Evolutionary conservation across 2,888 invertebrate genomes (phyloP).

Genomic region (Phyllotreta striolata): DNA sequence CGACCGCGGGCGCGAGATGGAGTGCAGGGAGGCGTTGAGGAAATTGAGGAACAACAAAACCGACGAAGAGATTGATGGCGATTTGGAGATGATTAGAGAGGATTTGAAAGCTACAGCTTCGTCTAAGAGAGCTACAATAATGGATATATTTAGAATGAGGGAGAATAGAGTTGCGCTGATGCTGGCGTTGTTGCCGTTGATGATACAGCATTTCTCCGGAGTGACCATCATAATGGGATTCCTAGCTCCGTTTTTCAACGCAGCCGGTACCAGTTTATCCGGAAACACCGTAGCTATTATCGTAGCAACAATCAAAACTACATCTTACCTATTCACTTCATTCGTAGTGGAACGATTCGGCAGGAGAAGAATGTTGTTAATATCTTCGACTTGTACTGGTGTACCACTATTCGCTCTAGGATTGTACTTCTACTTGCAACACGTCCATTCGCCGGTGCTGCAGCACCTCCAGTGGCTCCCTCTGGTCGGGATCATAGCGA

Average conservation of each 20-base stretch:
- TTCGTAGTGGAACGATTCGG: conserved; percentile 64
- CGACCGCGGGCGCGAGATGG: no score
- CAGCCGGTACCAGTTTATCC: conserved; percentile 1
- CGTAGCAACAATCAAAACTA: background rate
- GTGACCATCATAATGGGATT: conserved; percentile 2
- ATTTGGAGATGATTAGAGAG: no score
- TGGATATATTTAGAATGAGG: background rate
- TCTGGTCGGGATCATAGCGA: background rate
- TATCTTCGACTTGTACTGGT: background rate
- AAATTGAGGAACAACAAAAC: no score
- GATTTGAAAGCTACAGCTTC: no score
- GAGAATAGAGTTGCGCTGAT: conserved; percentile 7
- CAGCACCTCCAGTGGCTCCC: conserved; percentile 3
- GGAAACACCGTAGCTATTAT: conserved; percentile 12
- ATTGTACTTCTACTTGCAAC: conserved; percentile 1
- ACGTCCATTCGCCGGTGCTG: background rate
- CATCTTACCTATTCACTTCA: conserved; percentile 55
- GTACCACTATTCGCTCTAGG: background rate
- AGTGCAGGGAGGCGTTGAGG: no score
- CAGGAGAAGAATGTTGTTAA: background rate
- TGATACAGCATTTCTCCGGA: conserved; percentile 7
- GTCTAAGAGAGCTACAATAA: no score
- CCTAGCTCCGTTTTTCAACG: conserved; percentile 9
- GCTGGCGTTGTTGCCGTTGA: background rate
- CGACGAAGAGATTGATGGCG: no score